A percentile compares a stretch with the other conserved stretches of the same genome.
Evolutionary conservation across 2,888 invertebrate genomes (phyloP).

Genomic region (Hypselothyrea guttata): DNA sequence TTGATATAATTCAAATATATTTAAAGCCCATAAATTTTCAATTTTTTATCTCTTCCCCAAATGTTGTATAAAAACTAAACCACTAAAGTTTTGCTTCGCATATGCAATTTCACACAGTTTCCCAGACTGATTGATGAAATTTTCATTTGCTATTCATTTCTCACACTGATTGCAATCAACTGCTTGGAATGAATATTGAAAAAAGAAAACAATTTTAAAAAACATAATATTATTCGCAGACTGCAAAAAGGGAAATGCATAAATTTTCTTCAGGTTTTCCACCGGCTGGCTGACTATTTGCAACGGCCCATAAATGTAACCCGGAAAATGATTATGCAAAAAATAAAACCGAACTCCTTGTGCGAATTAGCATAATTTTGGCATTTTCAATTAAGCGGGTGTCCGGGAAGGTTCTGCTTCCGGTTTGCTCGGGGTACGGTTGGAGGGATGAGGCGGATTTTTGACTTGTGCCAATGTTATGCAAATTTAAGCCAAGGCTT

Average conservation of each 20-base stretch:
- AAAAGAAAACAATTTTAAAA: conserved; percentile 10
- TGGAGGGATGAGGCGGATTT: conserved; percentile 44
- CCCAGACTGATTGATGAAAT: not conserved
- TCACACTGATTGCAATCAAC: conserved; percentile 64
- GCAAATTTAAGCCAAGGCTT: conserved; percentile 49
- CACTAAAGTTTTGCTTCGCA: too few relatives aligned
- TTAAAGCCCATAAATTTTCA: too few relatives aligned
- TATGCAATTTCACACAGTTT: conserved; percentile 2
- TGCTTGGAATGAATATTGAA: conserved; percentile 6
- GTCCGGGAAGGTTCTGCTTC: conserved; percentile 11
- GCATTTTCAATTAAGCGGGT: conserved; percentile 59
- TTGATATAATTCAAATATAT: too few relatives aligned
- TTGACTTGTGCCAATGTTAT: conserved; percentile 76
- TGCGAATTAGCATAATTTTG: conserved; percentile 58
- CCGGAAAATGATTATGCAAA: conserved; percentile 54
- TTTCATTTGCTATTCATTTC: conserved; percentile 31
- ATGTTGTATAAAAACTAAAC: too few relatives aligned
- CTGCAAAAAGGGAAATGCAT: conserved; percentile 55
- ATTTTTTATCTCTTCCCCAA: too few relatives aligned
- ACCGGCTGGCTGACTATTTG: conserved; percentile 25
- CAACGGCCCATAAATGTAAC: conserved; percentile 40
- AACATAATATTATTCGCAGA: conserved; percentile 38
- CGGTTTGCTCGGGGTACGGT: not conserved
- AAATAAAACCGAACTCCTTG: conserved; percentile 37
- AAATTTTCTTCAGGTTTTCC: conserved; percentile 46